Conservation (phyloP, 2,113 vertebrate genomes). For the Burhinus oedicnemus region DNA sequence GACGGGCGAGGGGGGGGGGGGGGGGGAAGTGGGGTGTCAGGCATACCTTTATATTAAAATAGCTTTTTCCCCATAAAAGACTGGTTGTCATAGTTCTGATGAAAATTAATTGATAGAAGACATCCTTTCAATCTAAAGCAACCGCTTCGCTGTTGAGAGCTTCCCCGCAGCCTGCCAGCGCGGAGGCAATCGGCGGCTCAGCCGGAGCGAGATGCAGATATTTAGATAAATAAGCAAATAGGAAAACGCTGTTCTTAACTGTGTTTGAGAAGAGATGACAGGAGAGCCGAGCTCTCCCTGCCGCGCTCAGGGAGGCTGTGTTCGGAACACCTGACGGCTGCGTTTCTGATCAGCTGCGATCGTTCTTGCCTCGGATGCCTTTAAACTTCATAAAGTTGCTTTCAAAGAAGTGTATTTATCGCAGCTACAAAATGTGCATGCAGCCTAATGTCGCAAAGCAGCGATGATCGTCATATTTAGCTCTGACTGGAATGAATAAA, state of each 20-base stretch:
- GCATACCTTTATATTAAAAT: conserved; percentile 51
- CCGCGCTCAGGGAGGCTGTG: not conserved
- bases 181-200: not conserved
- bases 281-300: not conserved
- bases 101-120: conserved; percentile 64
- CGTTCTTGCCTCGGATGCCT: not conserved
- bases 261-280: not conserved
- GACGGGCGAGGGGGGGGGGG: not conserved
- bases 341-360: not conserved
- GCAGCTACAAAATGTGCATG: not conserved
- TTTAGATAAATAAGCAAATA: not conserved
- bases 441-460: not conserved
- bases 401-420: not conserved
- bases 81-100: conserved; percentile 53
- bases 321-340: not conserved
- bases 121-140: conserved; percentile 31
- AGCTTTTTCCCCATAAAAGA: conserved; percentile 46
- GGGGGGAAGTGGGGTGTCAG: not conserved
- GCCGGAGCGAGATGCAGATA: not conserved
- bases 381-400: conserved; percentile 54
- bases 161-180: not conserved
- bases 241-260: not conserved
- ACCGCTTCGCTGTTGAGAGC: not conserved
- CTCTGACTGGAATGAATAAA: conserved; percentile 14
- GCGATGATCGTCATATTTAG: not conserved